Evolutionary conservation across 2,888 invertebrate genomes (phyloP).

Genomic region (Lasioglossum pauxillum): DNA sequence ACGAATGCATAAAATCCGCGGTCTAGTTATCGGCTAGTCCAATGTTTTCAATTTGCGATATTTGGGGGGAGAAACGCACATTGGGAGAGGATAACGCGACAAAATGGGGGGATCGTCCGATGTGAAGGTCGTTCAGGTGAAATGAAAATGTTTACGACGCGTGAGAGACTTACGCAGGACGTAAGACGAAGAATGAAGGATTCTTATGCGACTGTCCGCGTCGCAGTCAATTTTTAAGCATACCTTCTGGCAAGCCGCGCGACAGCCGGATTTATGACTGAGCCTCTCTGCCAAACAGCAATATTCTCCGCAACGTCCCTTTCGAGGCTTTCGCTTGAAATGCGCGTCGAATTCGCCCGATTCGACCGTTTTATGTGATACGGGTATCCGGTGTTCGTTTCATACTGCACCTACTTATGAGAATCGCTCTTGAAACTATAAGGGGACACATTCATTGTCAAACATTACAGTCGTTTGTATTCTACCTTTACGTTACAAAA

Average conservation of each 20-base stretch:
- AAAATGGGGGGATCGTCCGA: neutral
- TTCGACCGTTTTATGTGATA: slow-evolving; percentile 11
- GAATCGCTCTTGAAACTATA: neutral
- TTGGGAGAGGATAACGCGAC: neutral
- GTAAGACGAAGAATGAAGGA: neutral
- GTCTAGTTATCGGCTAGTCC: neutral
- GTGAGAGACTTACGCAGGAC: neutral
- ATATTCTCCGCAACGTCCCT: neutral
- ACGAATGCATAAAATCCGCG: no score
- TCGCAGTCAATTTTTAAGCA: slow-evolving; percentile 40
- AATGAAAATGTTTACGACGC: neutral
- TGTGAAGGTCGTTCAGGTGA: neutral
- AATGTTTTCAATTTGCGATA: no score
- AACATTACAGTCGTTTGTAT: neutral
- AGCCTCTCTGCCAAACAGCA: slow-evolving; percentile 30
- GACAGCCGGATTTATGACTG: slow-evolving; percentile 43
- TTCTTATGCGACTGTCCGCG: neutral
- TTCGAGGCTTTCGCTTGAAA: neutral
- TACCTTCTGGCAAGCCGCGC: slow-evolving; percentile 40
- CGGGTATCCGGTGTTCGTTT: neutral
- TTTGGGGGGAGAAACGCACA: no score
- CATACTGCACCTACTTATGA: neutral
- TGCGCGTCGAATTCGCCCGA: neutral
- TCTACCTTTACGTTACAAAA: neutral
- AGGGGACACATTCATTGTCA: neutral